Conservation (phyloP, 2,113 vertebrate species). For the Dasyurus viverrinus region DNA sequence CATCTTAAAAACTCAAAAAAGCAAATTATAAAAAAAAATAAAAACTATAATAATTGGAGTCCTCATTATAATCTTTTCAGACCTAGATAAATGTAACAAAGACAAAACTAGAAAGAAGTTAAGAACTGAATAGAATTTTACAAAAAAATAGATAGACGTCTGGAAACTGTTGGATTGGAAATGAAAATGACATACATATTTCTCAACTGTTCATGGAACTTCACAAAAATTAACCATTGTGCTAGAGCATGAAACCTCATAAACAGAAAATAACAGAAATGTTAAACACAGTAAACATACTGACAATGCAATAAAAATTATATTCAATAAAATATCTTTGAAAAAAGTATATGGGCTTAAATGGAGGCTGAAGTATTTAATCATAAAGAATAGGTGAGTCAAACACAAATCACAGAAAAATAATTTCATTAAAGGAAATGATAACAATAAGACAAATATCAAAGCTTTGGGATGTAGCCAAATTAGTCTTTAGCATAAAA, state of each 20-base stretch:
- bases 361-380: neutral
- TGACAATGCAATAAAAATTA: neutral
- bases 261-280: neutral
- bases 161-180: neutral
- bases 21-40: neutral
- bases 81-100: neutral
- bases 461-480: neutral
- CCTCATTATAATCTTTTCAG: neutral
- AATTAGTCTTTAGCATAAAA: neutral
- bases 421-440: neutral
- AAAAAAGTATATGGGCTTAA: neutral
- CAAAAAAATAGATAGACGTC: neutral
- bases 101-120: neutral
- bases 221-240: neutral
- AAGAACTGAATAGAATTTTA: neutral
- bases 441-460: neutral
- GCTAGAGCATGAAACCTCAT: neutral
- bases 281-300: neutral
- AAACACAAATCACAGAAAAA: neutral
- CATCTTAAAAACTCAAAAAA: neutral
- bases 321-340: neutral
- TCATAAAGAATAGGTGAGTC: neutral
- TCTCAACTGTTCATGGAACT: neutral
- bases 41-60: neutral
- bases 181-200: neutral